Conservation (phyloP, 2,888 invertebrate genomes). For the Eristalis tenax region DNA sequence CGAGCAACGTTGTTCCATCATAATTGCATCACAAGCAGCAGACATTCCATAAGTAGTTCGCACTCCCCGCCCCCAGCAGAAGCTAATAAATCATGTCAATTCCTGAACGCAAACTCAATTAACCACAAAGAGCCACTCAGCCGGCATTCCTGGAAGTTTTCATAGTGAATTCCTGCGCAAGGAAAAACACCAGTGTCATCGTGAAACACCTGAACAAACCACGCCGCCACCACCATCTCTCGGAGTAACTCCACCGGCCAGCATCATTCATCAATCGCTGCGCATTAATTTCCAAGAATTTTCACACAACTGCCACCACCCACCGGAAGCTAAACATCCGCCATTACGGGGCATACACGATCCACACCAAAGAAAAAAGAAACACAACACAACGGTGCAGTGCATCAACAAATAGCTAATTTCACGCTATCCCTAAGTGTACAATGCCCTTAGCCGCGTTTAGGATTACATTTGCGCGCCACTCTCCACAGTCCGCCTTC, state of each 20-base stretch:
- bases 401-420: slow-evolving; percentile 18
- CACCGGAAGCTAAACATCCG: slow-evolving; percentile 69
- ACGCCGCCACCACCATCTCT: slow-evolving; percentile 12
- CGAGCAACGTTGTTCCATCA: too few species aligned
- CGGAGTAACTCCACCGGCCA: neutral
- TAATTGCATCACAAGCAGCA: neutral
- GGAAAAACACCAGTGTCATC: slow-evolving; percentile 46
- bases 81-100: neutral
- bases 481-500: slow-evolving; percentile 19
- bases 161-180: slow-evolving; percentile 46
- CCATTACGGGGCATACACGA: slow-evolving; percentile 35
- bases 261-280: slow-evolving; percentile 54
- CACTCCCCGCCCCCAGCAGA: neutral
- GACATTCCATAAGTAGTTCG: neutral
- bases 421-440: slow-evolving; percentile 42
- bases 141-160: slow-evolving; percentile 52
- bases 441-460: slow-evolving; percentile 67
- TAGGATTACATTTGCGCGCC: slow-evolving; percentile 57
- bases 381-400: neutral
- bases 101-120: neutral
- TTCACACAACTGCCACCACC: slow-evolving; percentile 60
- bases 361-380: neutral
- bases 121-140: slow-evolving; percentile 27
- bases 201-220: slow-evolving; percentile 66
- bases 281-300: slow-evolving; percentile 46